phyloP scores from a whole-genome alignment of 2,797 vertebrate species.

The Dendrocincla tyrannina region DNA sequence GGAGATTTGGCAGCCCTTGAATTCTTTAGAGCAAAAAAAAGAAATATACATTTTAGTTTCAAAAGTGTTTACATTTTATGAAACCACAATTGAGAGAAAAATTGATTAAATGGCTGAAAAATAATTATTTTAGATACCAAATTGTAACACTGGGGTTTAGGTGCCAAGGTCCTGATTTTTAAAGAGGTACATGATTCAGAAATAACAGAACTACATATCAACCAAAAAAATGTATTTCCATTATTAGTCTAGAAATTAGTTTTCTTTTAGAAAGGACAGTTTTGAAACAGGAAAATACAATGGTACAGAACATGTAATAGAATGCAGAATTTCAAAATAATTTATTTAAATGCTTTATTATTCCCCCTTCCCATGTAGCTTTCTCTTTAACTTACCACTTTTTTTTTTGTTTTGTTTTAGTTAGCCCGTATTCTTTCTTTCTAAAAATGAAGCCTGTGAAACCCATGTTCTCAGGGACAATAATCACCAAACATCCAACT shows the following conservation, averaged over 20 bases:
- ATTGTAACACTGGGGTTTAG: constrained; percentile 42
- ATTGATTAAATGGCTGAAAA: constrained; percentile 53
- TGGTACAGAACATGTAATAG: not conserved
- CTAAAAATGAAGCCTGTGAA: constrained; percentile 1
- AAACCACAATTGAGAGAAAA: constrained; percentile 58
- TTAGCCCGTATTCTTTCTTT: not conserved
- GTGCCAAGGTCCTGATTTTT: constrained; percentile 48
- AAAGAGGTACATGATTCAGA: constrained; percentile 30
- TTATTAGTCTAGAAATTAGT: constrained; percentile 4
- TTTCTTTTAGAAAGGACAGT: not conserved
- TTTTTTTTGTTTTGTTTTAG: not conserved
- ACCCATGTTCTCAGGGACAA: not conserved
- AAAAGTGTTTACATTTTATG: constrained; percentile 68
- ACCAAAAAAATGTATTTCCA: not conserved
- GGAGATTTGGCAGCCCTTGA: constrained; percentile 71
- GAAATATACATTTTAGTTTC: constrained; percentile 39
- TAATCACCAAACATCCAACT: constrained; percentile 13
- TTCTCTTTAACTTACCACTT: not conserved
- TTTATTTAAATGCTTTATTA: not conserved
- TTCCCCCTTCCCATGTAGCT: not conserved
- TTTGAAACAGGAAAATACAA: constrained; percentile 5
- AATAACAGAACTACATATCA: constrained; percentile 11
- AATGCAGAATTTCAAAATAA: not conserved
- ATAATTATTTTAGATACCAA: constrained; percentile 57
- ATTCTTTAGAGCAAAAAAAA: constrained; percentile 65